A percentile compares a stretch with the other conserved stretches of the same genome.
Evolutionary conservation across 2,113 vertebrate species (phyloP).

Genomic region (Felis catus): F.catus_Fca126_mat1.0 CM031421.1:5836001-5836500

Average conservation of each 20-base stretch:
- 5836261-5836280: not conserved
- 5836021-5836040: not conserved
- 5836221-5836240: not conserved
- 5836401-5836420: not conserved
- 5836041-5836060: not conserved
- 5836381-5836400: not conserved
- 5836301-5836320: not conserved
- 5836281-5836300: not conserved
- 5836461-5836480: not conserved
- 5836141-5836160: not conserved
- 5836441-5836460: not conserved
- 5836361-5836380: not conserved
- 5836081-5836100: not conserved
- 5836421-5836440: not conserved
- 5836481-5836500: not conserved
- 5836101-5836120: not conserved
- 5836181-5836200: not conserved
- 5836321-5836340: not conserved
- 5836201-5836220: not conserved
- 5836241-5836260: not conserved
- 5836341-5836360: not conserved
- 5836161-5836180: not conserved
- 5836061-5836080: not conserved
- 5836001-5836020: not conserved
- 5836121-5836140: not conserved